Percentiles rank a stretch among this genome's conserved stretches.
These are phyloP conservation scores for Bombus confusus DNA, from an alignment of 1,140 invertebrate genomes.

Conservation along the genomic window DNA sequence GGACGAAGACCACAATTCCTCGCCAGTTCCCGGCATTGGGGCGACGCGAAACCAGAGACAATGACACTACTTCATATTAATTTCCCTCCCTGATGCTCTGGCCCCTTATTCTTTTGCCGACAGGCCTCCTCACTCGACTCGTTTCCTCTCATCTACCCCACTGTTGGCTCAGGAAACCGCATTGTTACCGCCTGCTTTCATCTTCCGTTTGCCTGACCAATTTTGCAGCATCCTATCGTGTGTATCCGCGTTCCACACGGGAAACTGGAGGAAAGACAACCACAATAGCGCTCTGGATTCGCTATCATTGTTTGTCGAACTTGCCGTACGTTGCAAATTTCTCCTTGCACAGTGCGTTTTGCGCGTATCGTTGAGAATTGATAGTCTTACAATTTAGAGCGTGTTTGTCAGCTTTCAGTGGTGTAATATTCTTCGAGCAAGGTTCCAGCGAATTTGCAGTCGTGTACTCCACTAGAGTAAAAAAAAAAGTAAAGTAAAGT, in stretches of 20 bases:
- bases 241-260: conserved; percentile 7
- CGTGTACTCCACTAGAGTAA: too few relatives aligned
- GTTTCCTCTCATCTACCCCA: background rate
- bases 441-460: too few relatives aligned
- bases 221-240: conserved; percentile 47
- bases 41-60: conserved; percentile 62
- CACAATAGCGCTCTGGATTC: background rate
- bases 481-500: too few relatives aligned
- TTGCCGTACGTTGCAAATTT: too few relatives aligned
- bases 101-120: conserved; percentile 48
- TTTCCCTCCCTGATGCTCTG: conserved; percentile 63
- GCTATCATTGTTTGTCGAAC: background rate
- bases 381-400: too few relatives aligned
- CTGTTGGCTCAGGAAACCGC: conserved; percentile 48
- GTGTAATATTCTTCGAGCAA: too few relatives aligned
- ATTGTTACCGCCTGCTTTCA: conserved; percentile 67
- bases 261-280: background rate
- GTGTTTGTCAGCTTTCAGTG: too few relatives aligned
- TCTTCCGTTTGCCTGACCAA: conserved; percentile 57
- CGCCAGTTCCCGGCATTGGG: conserved; percentile 46
- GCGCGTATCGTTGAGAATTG: too few relatives aligned
- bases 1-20: conserved; percentile 59
- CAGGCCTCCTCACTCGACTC: conserved; percentile 28
- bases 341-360: too few relatives aligned
- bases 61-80: conserved; percentile 74